Conservation (phyloP, 2,113 vertebrate genomes). For the Scomber colias region DNA sequence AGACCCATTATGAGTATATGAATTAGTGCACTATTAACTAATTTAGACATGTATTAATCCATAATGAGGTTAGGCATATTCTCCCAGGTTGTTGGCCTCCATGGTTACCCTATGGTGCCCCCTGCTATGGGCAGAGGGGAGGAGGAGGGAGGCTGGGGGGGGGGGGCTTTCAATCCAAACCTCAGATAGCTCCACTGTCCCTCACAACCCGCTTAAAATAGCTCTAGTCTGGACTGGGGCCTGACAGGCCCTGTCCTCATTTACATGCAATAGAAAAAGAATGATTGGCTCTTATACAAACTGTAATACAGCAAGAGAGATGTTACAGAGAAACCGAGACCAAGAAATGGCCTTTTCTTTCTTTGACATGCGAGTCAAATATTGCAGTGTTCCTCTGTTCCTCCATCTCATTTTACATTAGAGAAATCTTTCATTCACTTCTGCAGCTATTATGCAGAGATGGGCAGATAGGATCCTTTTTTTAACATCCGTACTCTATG, state of each 20-base stretch:
- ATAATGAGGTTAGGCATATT: not conserved
- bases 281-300: not conserved
- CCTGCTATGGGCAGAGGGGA: not conserved
- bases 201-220: slow-evolving; percentile 23
- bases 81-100: not conserved
- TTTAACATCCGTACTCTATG: not conserved
- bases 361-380: not conserved
- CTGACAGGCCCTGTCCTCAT: not conserved
- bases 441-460: not conserved
- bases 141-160: not conserved
- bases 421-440: not conserved
- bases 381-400: not conserved
- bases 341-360: slow-evolving; percentile 3
- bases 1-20: too few species aligned
- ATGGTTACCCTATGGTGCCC: slow-evolving; percentile 25
- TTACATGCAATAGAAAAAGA: slow-evolving; percentile 1
- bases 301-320: not conserved
- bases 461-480: not conserved
- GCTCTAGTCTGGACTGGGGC: slow-evolving; percentile 10
- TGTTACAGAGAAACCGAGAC: not conserved
- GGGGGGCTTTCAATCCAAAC: not conserved
- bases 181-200: slow-evolving; percentile 24
- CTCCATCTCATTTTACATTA: not conserved
- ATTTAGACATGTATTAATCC: not conserved
- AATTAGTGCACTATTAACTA: too few species aligned